These are phyloP conservation scores for Ericerus pela DNA, from an alignment of 1,140 invertebrate genomes.

Conservation along the genomic window DNA sequence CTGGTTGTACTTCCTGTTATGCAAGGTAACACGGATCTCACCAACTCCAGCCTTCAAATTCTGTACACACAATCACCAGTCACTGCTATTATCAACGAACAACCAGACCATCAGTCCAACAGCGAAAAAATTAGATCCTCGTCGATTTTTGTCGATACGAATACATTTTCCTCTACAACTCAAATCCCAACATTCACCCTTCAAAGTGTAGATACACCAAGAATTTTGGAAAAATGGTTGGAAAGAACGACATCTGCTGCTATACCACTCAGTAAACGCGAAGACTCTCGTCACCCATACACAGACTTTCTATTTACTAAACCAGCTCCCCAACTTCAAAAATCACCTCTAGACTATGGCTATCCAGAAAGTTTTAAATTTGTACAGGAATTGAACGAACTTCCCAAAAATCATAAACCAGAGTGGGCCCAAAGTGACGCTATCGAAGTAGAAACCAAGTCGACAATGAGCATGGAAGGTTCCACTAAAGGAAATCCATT, in stretches of 20 bases:
- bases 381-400: not conserved
- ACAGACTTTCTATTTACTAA: not conserved
- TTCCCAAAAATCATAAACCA: not conserved
- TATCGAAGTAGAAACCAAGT: not conserved
- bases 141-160: too few species aligned
- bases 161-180: too few species aligned
- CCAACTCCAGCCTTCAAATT: not conserved
- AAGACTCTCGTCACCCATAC: not conserved
- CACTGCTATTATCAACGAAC: not conserved
- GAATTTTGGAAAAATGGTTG: too few species aligned
- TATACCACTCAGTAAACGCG: too few species aligned
- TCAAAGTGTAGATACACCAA: too few species aligned
- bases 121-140: too few species aligned
- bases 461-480: not conserved
- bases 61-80: not conserved
- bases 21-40: constrained; percentile 7
- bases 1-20: not conserved
- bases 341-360: not conserved
- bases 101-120: too few species aligned
- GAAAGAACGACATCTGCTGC: too few species aligned
- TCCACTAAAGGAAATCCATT: not conserved
- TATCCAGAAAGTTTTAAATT: constrained; percentile 1
- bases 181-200: too few species aligned
- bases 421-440: not conserved
- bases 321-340: not conserved